Evolutionary conservation across 2,797 vertebrate species (phyloP).

Genomic region (Anolis apletophallus): DNA sequence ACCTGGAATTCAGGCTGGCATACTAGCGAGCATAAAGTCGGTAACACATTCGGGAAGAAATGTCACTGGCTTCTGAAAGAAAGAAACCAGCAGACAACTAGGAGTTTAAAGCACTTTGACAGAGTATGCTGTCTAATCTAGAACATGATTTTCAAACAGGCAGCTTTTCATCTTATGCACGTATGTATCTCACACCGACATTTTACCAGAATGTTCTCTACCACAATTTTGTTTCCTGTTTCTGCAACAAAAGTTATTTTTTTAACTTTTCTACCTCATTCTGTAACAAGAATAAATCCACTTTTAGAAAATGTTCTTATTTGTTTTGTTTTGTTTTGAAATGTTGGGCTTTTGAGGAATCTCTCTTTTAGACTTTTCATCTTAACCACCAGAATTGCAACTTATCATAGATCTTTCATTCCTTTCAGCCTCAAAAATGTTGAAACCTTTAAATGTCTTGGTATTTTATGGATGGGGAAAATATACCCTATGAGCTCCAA

Average conservation of each 20-base stretch:
- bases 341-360: not conserved
- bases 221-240: no score
- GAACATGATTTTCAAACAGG: not conserved
- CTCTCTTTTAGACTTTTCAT: not conserved
- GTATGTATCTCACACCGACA: not conserved
- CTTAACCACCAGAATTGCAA: no score
- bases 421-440: not conserved
- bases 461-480: no score
- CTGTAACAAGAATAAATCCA: not conserved
- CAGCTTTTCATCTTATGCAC: not conserved
- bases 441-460: not conserved
- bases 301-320: not conserved
- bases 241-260: no score
- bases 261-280: not conserved
- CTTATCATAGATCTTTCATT: not conserved
- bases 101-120: conserved; percentile 9
- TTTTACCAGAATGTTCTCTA: not conserved
- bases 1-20: conserved; percentile 51
- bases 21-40: conserved; percentile 42
- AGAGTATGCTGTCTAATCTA: not conserved
- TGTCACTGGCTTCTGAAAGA: conserved; percentile 13
- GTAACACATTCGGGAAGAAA: conserved; percentile 22
- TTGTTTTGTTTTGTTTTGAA: not conserved
- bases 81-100: not conserved
- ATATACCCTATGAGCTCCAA: no score